phyloP scores from a whole-genome alignment of 2,797 vertebrate genomes.

The Rallus crepitans region DNA sequence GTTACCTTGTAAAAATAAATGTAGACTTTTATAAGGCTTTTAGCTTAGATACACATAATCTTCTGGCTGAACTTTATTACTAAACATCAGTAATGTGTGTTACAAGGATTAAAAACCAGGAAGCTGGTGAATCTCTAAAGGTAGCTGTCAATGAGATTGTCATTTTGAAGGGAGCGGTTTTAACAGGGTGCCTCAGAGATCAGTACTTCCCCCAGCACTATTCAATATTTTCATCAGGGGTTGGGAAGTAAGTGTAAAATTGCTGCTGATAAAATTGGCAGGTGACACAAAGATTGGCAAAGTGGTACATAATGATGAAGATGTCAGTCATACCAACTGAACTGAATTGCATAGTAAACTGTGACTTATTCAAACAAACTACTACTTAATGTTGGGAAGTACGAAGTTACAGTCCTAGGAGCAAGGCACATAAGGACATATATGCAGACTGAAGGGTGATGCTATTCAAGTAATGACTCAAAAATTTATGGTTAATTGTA shows the following conservation, averaged over 20 bases:
- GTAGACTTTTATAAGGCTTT: not conserved
- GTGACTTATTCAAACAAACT: not conserved
- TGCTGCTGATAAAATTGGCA: conserved; percentile 44
- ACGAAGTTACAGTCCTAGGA: not conserved
- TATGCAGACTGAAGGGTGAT: not conserved
- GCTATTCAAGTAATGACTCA: not conserved
- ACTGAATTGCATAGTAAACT: not conserved
- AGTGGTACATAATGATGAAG: not conserved
- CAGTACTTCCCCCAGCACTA: not conserved
- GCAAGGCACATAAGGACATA: not conserved
- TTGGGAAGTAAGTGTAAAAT: conserved; percentile 42
- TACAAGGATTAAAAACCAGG: not conserved
- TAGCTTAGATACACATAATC: not conserved
- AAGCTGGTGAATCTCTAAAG: not conserved
- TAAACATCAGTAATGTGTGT: not conserved
- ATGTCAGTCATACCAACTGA: conserved; percentile 22
- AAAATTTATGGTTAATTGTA: not conserved
- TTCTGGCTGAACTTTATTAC: not conserved
- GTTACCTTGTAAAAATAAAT: conserved; percentile 14
- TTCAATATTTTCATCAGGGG: conserved; percentile 49
- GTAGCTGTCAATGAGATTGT: not conserved
- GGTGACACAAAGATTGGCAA: conserved; percentile 51
- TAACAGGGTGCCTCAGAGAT: not conserved
- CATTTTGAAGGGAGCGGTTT: not conserved
- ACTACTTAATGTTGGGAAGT: not conserved